Conservation (phyloP, 2,888 invertebrate genomes). For the Leptopilina myrica region DNA sequence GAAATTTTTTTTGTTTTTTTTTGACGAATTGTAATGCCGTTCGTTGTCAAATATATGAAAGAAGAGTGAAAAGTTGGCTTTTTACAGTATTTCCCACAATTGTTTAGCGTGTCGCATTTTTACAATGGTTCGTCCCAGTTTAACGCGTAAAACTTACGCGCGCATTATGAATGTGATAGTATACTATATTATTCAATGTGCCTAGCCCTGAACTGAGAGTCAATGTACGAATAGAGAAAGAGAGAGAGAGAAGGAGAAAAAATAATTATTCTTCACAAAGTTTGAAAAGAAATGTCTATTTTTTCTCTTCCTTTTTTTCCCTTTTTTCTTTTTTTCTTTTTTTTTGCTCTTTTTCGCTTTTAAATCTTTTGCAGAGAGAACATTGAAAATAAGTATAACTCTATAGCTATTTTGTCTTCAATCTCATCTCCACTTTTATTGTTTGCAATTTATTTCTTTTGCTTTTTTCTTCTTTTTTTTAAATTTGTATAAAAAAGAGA, state of each 20-base stretch:
- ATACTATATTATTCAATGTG: constrained; percentile 48
- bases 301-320: not conserved
- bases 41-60: constrained; percentile 22
- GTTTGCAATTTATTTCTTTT: too few species aligned
- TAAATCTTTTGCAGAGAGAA: too few species aligned
- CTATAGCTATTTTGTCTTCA: too few species aligned
- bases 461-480: too few species aligned
- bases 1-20: not conserved
- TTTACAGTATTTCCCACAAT: constrained; percentile 34
- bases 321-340: too few species aligned
- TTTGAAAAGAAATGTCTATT: constrained; percentile 5
- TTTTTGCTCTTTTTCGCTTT: not conserved
- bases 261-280: constrained; percentile 5
- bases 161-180: constrained; percentile 54
- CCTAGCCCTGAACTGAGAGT: constrained; percentile 57
- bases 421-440: too few species aligned
- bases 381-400: too few species aligned
- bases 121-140: constrained; percentile 54
- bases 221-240: constrained; percentile 53
- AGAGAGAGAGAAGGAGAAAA: constrained; percentile 31
- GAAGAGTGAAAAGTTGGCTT: constrained; percentile 35
- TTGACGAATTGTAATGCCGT: constrained; percentile 11
- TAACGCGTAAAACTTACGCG: constrained; percentile 50
- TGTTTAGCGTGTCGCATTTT: constrained; percentile 16
- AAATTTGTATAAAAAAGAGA: too few species aligned